These are phyloP conservation scores for Crypturellus undulatus DNA, from an alignment of 2,113 vertebrate species.

Conservation along the genomic window DNA sequence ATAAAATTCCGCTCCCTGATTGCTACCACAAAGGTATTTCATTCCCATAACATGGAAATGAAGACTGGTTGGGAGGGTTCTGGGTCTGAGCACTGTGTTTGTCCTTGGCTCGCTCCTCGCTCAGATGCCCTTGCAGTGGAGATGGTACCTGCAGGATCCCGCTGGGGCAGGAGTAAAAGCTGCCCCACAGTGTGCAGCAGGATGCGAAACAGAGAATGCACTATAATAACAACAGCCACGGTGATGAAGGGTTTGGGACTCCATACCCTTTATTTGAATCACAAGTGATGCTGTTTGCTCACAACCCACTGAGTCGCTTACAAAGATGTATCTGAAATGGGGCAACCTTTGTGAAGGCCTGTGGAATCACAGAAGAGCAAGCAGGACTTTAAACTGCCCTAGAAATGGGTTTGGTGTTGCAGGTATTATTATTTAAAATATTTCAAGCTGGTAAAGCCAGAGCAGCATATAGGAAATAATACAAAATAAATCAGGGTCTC, in stretches of 20 bases:
- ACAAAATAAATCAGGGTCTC: too few species aligned
- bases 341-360: not conserved
- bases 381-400: not conserved
- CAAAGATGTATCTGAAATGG: not conserved
- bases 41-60: not conserved
- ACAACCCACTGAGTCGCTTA: not conserved
- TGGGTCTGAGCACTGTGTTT: not conserved
- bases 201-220: not conserved
- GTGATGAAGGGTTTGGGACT: not conserved
- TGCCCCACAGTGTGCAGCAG: not conserved
- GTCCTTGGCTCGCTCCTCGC: not conserved
- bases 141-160: too few species aligned
- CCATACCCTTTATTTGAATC: not conserved
- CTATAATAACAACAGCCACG: not conserved
- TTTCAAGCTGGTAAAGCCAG: too few species aligned
- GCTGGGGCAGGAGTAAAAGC: not conserved
- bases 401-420: not conserved
- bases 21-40: not conserved
- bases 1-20: not conserved
- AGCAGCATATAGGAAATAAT: too few species aligned
- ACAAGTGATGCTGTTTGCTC: not conserved
- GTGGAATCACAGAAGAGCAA: not conserved
- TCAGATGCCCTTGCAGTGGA: not conserved
- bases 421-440: not conserved
- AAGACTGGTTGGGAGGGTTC: not conserved